Conservation (phyloP, 2,888 invertebrate genomes). For the Machimus rusticus region DNA sequence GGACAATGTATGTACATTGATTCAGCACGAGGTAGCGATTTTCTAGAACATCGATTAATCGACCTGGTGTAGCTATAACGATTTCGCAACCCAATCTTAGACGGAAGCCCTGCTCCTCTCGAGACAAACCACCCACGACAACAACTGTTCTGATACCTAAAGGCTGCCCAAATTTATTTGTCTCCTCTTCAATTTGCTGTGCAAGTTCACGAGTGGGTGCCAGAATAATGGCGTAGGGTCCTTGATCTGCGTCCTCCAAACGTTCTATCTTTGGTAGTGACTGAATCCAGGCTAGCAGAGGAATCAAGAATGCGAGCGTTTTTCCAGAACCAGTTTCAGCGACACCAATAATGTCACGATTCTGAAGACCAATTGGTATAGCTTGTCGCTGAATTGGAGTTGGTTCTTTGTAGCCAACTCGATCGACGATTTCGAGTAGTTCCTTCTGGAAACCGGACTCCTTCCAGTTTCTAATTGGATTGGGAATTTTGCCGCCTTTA, state of each 20-base stretch:
- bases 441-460: slow-evolving; percentile 91
- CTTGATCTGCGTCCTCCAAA: slow-evolving; percentile 89
- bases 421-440: slow-evolving; percentile 90
- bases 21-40: slow-evolving; percentile 96
- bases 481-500: slow-evolving; percentile 96
- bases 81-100: slow-evolving; percentile 98
- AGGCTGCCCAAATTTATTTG: slow-evolving; percentile 94
- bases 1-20: slow-evolving; percentile 97
- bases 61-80: slow-evolving; percentile 99
- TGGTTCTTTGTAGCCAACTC: slow-evolving; percentile 96
- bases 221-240: slow-evolving; percentile 98
- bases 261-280: slow-evolving; percentile 95
- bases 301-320: slow-evolving; percentile 97
- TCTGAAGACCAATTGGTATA: slow-evolving; percentile 96
- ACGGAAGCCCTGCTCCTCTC: slow-evolving; percentile 98
- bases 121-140: slow-evolving; percentile 96
- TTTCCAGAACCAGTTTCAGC: slow-evolving; percentile 99
- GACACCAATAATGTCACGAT: slow-evolving; percentile 97
- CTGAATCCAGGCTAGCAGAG: slow-evolving; percentile 96
- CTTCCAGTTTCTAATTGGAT: slow-evolving; percentile 94
- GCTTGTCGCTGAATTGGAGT: slow-evolving; percentile 99
- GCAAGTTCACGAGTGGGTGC: slow-evolving; percentile 99
- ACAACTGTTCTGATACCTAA: slow-evolving; percentile 93
- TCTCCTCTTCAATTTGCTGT: slow-evolving; percentile 99
- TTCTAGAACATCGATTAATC: slow-evolving; percentile 97